Conservation (phyloP, 2,113 vertebrate species). For the Todiramphus saurophagus region DNA sequence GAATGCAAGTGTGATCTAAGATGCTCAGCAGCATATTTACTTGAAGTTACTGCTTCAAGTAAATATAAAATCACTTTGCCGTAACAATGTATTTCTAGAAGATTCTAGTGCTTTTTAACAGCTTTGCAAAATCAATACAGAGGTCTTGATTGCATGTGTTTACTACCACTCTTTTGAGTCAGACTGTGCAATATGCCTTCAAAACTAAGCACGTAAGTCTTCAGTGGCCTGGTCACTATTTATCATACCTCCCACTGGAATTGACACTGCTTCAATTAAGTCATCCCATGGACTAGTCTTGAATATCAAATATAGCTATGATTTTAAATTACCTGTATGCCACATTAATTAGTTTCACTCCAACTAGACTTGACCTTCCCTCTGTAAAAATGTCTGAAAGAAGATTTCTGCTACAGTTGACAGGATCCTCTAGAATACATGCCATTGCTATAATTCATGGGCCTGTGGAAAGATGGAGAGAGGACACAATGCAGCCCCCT, state of each 20-base stretch:
- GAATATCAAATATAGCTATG: constrained; percentile 36
- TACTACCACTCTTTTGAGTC: constrained; percentile 28
- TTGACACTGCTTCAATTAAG: constrained; percentile 53
- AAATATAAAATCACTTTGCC: constrained; percentile 6
- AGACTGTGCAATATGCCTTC: constrained; percentile 27
- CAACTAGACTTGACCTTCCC: background rate
- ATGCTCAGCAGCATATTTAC: background rate
- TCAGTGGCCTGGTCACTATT: constrained; percentile 17
- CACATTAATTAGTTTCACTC: background rate
- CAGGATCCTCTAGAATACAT: background rate
- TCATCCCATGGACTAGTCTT: background rate
- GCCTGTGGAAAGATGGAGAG: background rate
- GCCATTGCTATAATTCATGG: background rate
- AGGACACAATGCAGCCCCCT: background rate
- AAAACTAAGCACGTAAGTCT: constrained; percentile 58
- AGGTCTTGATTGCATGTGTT: constrained; percentile 28
- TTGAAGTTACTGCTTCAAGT: constrained; percentile 2
- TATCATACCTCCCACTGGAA: constrained; percentile 50
- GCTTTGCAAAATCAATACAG: constrained; percentile 42
- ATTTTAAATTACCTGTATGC: background rate
- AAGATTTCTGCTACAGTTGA: background rate
- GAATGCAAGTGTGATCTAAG: background rate
- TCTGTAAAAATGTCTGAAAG: background rate
- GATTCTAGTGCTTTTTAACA: constrained; percentile 3
- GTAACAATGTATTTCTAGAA: background rate